These are phyloP conservation scores for Agonopterix subpropinquella DNA, from an alignment of 2,888 invertebrate species.

Conservation along the genomic window DNA sequence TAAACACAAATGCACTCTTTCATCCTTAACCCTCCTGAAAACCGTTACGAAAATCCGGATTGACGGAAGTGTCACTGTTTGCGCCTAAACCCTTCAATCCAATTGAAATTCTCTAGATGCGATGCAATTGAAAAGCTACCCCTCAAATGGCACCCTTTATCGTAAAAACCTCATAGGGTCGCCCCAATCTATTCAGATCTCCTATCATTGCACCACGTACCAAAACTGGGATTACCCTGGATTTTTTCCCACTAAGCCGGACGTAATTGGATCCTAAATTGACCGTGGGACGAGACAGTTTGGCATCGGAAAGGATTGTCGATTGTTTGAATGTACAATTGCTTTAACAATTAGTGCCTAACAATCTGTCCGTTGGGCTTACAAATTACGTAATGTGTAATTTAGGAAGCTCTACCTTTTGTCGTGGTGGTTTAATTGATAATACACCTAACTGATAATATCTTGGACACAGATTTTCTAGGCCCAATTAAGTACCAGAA, in stretches of 20 bases:
- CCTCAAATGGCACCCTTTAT: too few species aligned
- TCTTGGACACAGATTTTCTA: too few species aligned
- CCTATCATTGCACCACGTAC: slow-evolving; percentile 23
- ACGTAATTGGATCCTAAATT: slow-evolving; percentile 74
- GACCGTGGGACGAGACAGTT: slow-evolving; percentile 51
- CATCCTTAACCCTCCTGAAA: too few species aligned
- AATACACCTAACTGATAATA: too few species aligned
- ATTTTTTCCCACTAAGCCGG: slow-evolving; percentile 71
- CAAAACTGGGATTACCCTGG: slow-evolving; percentile 55
- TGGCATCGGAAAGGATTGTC: slow-evolving; percentile 45
- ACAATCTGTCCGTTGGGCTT: too few species aligned
- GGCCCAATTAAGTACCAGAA: too few species aligned
- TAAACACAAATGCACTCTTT: too few species aligned
- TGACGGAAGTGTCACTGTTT: background rate
- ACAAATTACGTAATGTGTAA: too few species aligned
- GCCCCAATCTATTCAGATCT: background rate
- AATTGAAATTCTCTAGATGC: background rate
- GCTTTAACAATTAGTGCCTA: too few species aligned
- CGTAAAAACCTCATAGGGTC: background rate
- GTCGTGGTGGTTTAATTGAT: too few species aligned
- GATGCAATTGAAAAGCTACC: too few species aligned
- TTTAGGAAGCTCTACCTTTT: too few species aligned
- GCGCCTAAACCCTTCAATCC: background rate
- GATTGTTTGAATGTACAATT: slow-evolving; percentile 17
- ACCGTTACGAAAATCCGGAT: background rate